Base-by-base conservation (phyloP, 2,888 invertebrate genomes). In the Agrypnus murinus region DNA sequence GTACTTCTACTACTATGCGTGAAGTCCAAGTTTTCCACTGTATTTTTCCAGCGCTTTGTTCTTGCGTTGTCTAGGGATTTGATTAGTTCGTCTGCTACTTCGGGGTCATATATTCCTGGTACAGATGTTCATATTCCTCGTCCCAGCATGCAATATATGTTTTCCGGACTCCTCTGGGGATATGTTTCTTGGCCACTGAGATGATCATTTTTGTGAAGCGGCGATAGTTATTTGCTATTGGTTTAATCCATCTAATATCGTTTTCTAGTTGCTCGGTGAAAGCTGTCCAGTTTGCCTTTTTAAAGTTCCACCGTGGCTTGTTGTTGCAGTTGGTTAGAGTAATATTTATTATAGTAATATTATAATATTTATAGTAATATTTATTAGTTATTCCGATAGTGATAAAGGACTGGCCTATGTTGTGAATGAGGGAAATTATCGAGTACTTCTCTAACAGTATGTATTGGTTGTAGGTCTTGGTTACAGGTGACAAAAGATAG, bases 131-230 rank as follows among this genome's bases (percentile, higher is more conserved):
- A 9, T 19, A 10, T 40, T 40, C 40, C 40, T 40, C 10, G 40
- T n/a, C 10, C 40, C 40, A 40, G 40, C 10, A 40, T 40, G 40
- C 10, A 12, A 40, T 40, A 40, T 40, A 40, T 7, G 40, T 40
- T 40, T 40, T 40, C 10, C 40, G 40, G 40, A 40, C 40, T 40
- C 40, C 40, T 40, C 40, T 40, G 5, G 40, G 40, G n/a, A 40
- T 40, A 40, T 40, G 40, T 40, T 40, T 40, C 10, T 40, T 40
- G 40, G 40, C 40, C 10, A 40, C 40, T 40, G 40, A 40, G 40
- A 40, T 40, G n/a, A 40, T 40, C 40, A 40, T 40, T 40, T 40
- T 40, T 40, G 40, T 40, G 10, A 40, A 40, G 10, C 40, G n/a
- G n/a, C 14, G 3, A 12, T 12, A 43, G 14, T 43, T 43, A 6